Percentiles rank a stretch among this genome's conserved stretches.
Evolutionary conservation across 2,113 vertebrate genomes (phyloP).

Genomic region (Ifrita kowaldi): DNA sequence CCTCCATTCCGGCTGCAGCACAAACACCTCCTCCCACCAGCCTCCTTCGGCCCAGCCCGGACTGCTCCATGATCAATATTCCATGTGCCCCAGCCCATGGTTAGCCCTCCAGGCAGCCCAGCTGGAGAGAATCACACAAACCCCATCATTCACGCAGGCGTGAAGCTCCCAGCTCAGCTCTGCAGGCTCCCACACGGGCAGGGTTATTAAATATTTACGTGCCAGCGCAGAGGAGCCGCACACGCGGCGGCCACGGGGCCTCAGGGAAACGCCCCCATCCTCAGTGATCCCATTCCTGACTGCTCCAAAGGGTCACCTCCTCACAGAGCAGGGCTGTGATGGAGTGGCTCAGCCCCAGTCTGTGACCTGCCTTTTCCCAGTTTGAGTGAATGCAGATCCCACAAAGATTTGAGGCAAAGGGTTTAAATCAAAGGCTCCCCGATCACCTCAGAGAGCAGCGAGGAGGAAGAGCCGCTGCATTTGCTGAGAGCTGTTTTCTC

Average conservation of each 20-base stretch:
- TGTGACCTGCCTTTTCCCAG: background rate
- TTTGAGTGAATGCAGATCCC: background rate
- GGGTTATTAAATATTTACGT: background rate
- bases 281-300: background rate
- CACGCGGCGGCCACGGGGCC: background rate
- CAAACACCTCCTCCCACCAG: background rate
- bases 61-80: slow-evolving; percentile 32
- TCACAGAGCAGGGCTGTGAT: fast-evolving
- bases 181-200: background rate
- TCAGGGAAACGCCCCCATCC: fast-evolving
- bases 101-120: slow-evolving; percentile 3
- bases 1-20: background rate
- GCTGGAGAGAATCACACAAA: background rate
- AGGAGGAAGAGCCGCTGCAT: background rate
- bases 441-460: background rate
- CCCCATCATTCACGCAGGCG: background rate
- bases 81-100: slow-evolving; percentile 7
- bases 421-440: background rate
- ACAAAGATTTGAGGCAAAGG: background rate
- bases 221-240: background rate
- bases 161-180: background rate
- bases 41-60: background rate
- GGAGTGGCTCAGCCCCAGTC: background rate
- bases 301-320: background rate
- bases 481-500: background rate